phyloP scores from a whole-genome alignment of 2,888 invertebrate genomes.

The Lepetodrilus schrolli region DNA sequence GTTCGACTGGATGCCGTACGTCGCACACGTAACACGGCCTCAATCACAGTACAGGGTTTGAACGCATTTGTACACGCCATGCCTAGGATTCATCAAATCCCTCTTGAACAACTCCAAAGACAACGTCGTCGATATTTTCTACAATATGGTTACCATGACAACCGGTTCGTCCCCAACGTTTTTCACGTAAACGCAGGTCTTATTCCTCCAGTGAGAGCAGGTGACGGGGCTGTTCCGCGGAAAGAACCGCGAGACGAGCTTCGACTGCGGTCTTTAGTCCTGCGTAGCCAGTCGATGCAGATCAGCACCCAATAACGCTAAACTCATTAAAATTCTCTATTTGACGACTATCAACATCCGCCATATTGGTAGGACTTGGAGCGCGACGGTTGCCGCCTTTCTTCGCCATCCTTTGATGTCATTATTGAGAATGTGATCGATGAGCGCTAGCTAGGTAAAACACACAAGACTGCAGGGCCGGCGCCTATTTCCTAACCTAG shows the following conservation, averaged over 20 bases:
- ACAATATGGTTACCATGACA: constrained; percentile 8
- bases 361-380: constrained; percentile 14
- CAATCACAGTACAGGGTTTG: too few species aligned
- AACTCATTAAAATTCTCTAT: constrained; percentile 4
- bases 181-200: not conserved
- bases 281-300: not conserved
- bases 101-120: not conserved
- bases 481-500: not conserved
- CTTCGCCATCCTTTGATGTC: constrained; percentile 5
- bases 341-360: constrained; percentile 1
- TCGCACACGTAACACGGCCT: too few species aligned
- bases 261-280: not conserved
- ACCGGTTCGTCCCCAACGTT: constrained; percentile 2
- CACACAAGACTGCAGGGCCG: not conserved
- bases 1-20: too few species aligned
- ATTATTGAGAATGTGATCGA: constrained; percentile 7
- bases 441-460: constrained; percentile 10
- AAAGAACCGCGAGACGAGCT: not conserved
- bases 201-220: not conserved
- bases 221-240: not conserved
- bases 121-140: not conserved
- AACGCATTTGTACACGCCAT: not conserved
- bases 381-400: constrained; percentile 14
- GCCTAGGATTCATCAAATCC: not conserved
- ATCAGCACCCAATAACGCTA: not conserved